Evolutionary conservation across 1,140 invertebrate species (phyloP).

Genomic region (Drosophila mauritiana): DNA sequence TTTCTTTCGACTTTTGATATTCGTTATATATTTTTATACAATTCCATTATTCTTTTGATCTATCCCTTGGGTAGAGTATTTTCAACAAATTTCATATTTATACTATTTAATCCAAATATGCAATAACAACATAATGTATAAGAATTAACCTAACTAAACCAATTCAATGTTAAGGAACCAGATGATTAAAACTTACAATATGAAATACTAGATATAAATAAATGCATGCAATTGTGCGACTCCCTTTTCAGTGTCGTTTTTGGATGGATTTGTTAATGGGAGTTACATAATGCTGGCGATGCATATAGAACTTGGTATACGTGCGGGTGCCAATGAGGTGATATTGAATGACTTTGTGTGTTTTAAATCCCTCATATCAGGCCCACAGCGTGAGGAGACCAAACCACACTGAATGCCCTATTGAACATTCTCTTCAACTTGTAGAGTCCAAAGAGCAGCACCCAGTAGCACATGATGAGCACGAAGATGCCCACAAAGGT

Average conservation of each 20-base stretch:
- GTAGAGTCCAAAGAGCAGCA: constrained; percentile 58
- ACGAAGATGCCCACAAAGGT: constrained; percentile 86
- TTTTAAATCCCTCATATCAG: constrained; percentile 54
- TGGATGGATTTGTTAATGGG: constrained; percentile 18
- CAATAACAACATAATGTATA: constrained; percentile 29
- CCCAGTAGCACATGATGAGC: constrained; percentile 83
- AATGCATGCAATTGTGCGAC: constrained; percentile 44
- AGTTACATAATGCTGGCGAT: constrained; percentile 49
- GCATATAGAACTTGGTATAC: constrained; percentile 19
- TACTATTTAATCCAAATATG: constrained; percentile 36
- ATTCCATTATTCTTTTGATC: constrained; percentile 18
- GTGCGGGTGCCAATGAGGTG: constrained; percentile 21
- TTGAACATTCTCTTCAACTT: constrained; percentile 75
- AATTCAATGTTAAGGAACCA: constrained; percentile 65
- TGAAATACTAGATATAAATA: constrained; percentile 62
- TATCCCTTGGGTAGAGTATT: constrained; percentile 29
- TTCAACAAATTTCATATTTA: constrained; percentile 35
- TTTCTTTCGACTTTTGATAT: constrained; percentile 7
- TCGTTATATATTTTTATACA: constrained; percentile 16
- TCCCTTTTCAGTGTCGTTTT: constrained; percentile 29
- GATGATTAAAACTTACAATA: constrained; percentile 50
- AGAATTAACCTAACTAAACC: constrained; percentile 36
- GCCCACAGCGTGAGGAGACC: constrained; percentile 76
- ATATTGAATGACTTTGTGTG: not conserved
- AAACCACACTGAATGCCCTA: constrained; percentile 72